Conservation (phyloP, 2,888 invertebrate species). For the Monopis laevigella region DNA sequence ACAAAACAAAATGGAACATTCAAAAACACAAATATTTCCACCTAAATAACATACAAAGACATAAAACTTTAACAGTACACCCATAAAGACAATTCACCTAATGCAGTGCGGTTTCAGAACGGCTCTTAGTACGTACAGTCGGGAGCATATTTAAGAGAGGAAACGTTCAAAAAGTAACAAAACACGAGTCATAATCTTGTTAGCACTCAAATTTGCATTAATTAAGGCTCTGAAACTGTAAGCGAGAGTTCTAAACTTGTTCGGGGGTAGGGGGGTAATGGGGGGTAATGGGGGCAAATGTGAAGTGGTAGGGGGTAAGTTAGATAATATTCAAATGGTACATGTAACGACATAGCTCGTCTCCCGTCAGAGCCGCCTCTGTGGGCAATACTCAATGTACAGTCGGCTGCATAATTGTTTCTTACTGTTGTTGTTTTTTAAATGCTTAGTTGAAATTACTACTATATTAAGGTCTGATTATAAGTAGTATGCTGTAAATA, state of each 20-base stretch:
- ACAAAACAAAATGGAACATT: no score
- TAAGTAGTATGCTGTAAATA: no score
- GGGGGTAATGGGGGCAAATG: no score
- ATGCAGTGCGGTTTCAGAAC: no score
- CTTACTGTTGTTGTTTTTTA: no score
- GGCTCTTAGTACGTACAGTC: no score
- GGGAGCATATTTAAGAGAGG: constrained; percentile 8
- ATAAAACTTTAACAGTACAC: no score
- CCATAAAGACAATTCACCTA: constrained; percentile 6
- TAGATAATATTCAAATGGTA: constrained; percentile 69
- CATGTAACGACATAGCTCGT: constrained; percentile 58
- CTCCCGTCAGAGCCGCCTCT: constrained; percentile 47
- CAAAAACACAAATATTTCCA: no score
- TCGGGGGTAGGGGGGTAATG: constrained; percentile 21
- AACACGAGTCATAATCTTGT: constrained; percentile 55
- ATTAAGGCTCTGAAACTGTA: constrained; percentile 57
- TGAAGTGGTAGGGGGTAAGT: no score
- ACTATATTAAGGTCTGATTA: no score
- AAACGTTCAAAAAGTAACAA: constrained; percentile 17
- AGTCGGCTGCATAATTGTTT: constrained; percentile 24
- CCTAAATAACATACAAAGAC: no score
- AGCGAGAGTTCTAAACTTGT: constrained; percentile 44
- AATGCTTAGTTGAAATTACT: no score
- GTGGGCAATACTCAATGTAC: constrained; percentile 59
- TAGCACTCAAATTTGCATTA: constrained; percentile 68